A percentile compares a stretch with the other conserved stretches of the same genome.
These are phyloP conservation scores for Steinernema hermaphroditum DNA, from an alignment of 2,888 invertebrate species.

Conservation along the genomic window DNA sequence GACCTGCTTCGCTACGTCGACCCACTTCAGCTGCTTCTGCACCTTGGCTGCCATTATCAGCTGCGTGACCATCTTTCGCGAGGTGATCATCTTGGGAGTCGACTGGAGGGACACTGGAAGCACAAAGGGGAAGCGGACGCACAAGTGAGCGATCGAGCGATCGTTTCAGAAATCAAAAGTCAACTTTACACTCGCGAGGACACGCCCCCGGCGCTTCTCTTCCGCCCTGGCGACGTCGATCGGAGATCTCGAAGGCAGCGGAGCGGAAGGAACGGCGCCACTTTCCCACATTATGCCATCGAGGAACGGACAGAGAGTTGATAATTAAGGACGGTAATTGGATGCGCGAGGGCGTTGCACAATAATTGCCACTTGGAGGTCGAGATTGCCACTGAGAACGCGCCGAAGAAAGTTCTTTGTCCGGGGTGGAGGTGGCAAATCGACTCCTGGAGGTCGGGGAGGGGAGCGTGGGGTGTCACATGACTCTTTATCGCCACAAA, in stretches of 20 bases:
- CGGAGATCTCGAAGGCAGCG: not conserved
- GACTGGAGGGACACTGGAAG: no score
- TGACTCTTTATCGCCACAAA: no score
- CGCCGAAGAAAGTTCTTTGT: constrained; percentile 15
- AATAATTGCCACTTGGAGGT: constrained; percentile 28
- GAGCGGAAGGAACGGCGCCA: constrained; percentile 15
- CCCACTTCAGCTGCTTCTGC: constrained; percentile 37
- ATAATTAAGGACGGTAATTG: constrained; percentile 25
- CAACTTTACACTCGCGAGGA: constrained; percentile 12
- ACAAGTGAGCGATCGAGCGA: not conserved
- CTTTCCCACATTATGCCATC: constrained; percentile 20
- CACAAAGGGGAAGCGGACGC: no score
- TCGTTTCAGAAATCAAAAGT: constrained; percentile 13
- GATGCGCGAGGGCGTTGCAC: constrained; percentile 28
- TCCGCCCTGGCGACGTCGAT: constrained; percentile 12
- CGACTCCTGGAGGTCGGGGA: no score
- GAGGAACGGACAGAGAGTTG: constrained; percentile 15
- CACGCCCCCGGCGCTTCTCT: constrained; percentile 14
- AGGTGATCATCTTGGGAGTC: constrained; percentile 30
- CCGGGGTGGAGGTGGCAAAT: constrained; percentile 4
- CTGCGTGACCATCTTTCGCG: constrained; percentile 39
- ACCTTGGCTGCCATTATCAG: constrained; percentile 37
- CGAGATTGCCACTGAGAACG: constrained; percentile 8
- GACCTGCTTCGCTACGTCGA: constrained; percentile 36
- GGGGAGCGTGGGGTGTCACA: no score